Base-by-base conservation (phyloP, 2,113 vertebrate species). In the Rhinolophus sinicus region DNA sequence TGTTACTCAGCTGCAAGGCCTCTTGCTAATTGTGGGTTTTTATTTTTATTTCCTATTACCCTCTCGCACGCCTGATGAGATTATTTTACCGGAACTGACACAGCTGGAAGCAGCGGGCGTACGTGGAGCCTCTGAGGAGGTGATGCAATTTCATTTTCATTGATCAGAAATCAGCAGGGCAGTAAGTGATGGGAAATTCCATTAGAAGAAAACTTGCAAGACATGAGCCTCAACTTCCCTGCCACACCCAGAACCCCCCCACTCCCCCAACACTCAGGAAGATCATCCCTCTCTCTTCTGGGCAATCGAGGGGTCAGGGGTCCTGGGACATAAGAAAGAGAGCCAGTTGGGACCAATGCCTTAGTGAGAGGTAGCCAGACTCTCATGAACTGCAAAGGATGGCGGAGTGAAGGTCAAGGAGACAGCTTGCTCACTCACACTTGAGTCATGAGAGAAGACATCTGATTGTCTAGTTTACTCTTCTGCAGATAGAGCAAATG, bases 91-190 rank as follows among this genome's bases (percentile, higher is more conserved):
- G 98, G 99, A 99, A 99, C 98, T 99, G 98, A 99, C 98, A 99
- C 98, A 98, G 98, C 98, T 98, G 98, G 98, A 98, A 98, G 98
- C 98, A 98, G 98, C 95, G 98, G 98, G 98, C 98, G 96, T 98
- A 98, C 97, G 94, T 96, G 98, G 97, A 98, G 98, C 98, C 98
- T 98, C 98, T 98, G 98, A 99, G 98, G 99, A 99, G 99, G 98
- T 99, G 98, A 98, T 91, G 98, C 98, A 99, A 99, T 99, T 99
- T 99, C 98, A 99, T 99, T 99, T 99, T 98, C 99, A 99, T 99
- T 99, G 99, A 99, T 99, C 99, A 99, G 99, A 99, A 99, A 99
- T 99, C 98, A 99, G 98, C 98, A 98, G 98, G 98, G 98, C 98
- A 98, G 98, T 98, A 99, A 98, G 98, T 99, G 98, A 99, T 99